Conservation (phyloP, 1,140 invertebrate genomes). For the Brevipalpus yothersi region DNA sequence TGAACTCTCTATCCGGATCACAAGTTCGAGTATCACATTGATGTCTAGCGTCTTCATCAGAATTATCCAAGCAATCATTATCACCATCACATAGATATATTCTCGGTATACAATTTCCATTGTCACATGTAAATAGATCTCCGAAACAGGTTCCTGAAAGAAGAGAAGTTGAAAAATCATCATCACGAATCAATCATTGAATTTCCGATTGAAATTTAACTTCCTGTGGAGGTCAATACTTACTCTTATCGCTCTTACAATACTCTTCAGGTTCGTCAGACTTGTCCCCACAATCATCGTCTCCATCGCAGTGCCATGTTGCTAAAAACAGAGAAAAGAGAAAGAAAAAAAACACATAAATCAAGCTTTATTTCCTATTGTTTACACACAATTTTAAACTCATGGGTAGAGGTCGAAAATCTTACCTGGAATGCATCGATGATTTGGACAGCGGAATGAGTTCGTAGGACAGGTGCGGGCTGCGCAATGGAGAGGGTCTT, state of each 20-base stretch:
- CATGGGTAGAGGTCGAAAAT: background rate
- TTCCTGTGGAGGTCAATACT: background rate
- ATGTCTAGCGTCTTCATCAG: constrained; percentile 67
- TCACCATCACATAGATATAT: constrained; percentile 95
- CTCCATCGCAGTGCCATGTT: constrained; percentile 75
- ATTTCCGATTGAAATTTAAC: background rate
- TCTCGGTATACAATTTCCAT: constrained; percentile 82
- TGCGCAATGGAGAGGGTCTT: constrained; percentile 65
- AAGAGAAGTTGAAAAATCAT: too few relatives aligned
- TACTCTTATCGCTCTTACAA: constrained; percentile 65
- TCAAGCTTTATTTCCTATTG: background rate
- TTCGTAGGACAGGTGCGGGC: constrained; percentile 67
- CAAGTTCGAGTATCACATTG: constrained; percentile 74
- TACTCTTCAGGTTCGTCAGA: constrained; percentile 72
- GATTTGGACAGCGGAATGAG: constrained; percentile 37
- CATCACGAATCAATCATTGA: too few relatives aligned
- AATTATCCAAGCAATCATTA: constrained; percentile 76
- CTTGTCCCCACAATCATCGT: constrained; percentile 66
- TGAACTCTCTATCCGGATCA: constrained; percentile 73
- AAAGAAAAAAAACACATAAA: background rate
- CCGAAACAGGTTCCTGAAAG: constrained; percentile 49
- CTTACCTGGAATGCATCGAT: constrained; percentile 28
- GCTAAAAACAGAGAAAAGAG: constrained; percentile 20
- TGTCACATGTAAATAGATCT: constrained; percentile 81
- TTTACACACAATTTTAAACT: background rate